Conservation (phyloP, 2,113 vertebrate genomes). For the Lepidothrix coronata region DNA sequence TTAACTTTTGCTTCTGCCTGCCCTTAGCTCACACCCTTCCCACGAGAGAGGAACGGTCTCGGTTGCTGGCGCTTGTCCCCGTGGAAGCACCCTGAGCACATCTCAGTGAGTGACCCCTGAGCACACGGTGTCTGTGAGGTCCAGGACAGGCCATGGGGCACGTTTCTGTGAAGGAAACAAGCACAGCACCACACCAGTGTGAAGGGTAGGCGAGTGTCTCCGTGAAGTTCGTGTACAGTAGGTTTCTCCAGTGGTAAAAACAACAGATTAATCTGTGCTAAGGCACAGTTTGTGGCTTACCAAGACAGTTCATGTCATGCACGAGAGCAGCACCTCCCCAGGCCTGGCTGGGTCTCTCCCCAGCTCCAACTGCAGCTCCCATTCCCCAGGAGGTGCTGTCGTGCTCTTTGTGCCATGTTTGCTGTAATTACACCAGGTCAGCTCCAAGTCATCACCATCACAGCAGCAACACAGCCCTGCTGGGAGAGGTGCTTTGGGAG, state of each 20-base stretch:
- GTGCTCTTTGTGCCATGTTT: neutral
- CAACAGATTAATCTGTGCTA: neutral
- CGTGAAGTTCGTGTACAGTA: accelerated
- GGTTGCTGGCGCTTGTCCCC: accelerated
- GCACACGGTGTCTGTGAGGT: neutral
- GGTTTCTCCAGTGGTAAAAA: neutral
- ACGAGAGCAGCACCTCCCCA: neutral
- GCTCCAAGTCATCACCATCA: neutral
- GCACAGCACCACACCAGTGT: neutral
- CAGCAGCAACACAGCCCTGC: neutral
- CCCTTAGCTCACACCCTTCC: neutral
- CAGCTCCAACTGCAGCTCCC: neutral
- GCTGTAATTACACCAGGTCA: neutral
- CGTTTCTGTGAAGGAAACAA: neutral
- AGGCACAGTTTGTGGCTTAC: neutral
- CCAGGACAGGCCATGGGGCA: neutral
- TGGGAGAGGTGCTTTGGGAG: neutral
- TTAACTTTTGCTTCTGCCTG: neutral
- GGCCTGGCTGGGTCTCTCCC: neutral
- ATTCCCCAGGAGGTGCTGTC: accelerated
- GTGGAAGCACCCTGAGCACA: neutral
- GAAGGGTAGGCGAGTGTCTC: neutral
- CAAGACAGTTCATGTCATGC: neutral
- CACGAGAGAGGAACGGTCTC: neutral
- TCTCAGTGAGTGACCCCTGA: neutral